Evolutionary conservation across 2,113 vertebrate species (phyloP).

Genomic region (Capreolus pygargus): DNA sequence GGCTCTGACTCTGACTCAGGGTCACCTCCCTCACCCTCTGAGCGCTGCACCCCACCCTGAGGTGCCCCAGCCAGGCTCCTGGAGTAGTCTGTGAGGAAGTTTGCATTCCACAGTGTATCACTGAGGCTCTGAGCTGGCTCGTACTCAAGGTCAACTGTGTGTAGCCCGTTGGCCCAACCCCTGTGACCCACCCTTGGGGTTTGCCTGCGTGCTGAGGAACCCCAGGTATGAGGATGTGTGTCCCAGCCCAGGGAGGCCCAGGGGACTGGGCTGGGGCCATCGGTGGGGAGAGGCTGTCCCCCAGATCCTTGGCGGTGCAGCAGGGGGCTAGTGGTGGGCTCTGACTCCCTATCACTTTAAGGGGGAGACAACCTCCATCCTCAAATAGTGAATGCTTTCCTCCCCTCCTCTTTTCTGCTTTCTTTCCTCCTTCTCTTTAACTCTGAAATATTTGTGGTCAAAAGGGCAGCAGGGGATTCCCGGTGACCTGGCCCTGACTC

Average conservation of each 20-base stretch:
- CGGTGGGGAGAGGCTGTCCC: too few relatives aligned
- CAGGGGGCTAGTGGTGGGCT: background rate
- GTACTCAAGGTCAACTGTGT: background rate
- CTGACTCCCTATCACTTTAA: background rate
- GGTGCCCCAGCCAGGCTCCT: background rate
- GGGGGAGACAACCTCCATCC: background rate
- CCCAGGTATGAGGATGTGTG: conserved; percentile 55
- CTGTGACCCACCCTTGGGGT: conserved; percentile 30
- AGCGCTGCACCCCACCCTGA: background rate
- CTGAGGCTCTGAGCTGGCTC: background rate
- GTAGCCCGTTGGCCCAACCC: background rate
- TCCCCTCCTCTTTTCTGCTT: background rate
- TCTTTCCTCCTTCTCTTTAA: background rate
- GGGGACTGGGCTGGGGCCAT: background rate
- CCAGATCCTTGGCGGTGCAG: background rate
- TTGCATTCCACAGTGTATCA: background rate
- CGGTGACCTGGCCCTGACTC: background rate
- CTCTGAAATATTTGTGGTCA: background rate
- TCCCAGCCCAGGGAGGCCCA: background rate
- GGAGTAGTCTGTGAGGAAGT: background rate
- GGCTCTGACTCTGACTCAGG: too few relatives aligned
- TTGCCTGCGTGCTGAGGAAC: conserved; percentile 46
- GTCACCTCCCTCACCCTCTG: background rate
- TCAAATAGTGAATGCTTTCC: background rate
- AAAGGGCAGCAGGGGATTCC: background rate